phyloP scores from a whole-genome alignment of 2,113 vertebrate species.

The Ginglymostoma cirratum region DNA sequence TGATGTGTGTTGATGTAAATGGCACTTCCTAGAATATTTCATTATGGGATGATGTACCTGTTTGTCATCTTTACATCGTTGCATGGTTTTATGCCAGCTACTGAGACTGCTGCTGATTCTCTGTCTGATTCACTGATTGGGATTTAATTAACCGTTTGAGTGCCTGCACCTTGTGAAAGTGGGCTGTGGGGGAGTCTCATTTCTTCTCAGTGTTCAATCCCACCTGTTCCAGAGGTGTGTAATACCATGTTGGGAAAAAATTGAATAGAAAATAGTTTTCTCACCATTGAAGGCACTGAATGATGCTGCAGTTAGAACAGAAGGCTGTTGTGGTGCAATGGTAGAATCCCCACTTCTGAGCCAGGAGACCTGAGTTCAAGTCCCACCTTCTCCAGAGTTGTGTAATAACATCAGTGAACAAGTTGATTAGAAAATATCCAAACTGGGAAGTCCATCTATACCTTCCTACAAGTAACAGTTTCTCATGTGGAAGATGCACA shows the following conservation, averaged over 20 bases:
- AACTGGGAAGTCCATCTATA: neutral
- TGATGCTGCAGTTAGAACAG: neutral
- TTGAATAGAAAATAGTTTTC: no score
- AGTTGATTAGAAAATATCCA: no score
- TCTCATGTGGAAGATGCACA: neutral
- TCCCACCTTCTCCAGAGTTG: no score
- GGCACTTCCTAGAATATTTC: slow-evolving; percentile 64
- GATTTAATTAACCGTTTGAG: neutral
- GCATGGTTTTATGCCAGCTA: slow-evolving; percentile 46
- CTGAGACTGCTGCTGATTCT: slow-evolving; percentile 42
- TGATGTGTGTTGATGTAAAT: slow-evolving; percentile 64
- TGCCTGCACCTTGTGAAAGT: neutral
- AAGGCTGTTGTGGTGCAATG: no score
- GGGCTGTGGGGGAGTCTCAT: neutral
- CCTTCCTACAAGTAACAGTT: neutral
- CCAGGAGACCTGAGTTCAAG: no score
- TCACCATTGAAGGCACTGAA: neutral
- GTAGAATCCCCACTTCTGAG: no score
- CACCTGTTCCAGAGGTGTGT: no score
- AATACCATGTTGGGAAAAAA: no score
- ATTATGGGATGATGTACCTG: slow-evolving; percentile 69
- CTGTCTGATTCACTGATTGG: neutral
- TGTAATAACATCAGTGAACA: no score
- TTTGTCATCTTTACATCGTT: slow-evolving; percentile 63
- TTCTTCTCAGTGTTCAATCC: neutral